Evolutionary conservation across 1,140 invertebrate species (phyloP), one percentile per base, ranked within the genome.

Genomic region (Drosophila obscura): DNA sequence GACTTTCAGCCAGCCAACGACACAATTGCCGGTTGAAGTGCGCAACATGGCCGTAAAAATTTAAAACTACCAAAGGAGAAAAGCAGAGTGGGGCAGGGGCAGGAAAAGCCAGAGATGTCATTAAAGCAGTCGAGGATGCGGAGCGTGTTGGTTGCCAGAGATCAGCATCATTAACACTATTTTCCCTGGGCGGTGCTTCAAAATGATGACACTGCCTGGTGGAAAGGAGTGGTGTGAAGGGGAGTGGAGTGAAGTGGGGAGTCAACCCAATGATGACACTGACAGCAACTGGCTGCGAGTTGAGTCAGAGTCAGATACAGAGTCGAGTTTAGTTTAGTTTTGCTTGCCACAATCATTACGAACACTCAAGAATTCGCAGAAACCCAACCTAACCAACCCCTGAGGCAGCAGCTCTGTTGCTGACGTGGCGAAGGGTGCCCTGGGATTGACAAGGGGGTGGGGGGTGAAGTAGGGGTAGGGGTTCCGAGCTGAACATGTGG

Each of bases 101-200:
- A 48, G 16, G n/a, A 62, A 63, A 72, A 28, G 26, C 8, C 31
- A 39, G 35, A 35, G 6, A 41, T 63, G 75, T 76, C 83, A 83
- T 87, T 88, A 83, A 87, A 55, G 67, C 64, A 88, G 79, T 87
- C 65, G 65, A 76, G 55, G 50, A 65, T 74, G 66, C 50, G 71
- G 76, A 59, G 78, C 83, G 78, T 72, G 78, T 75, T 39, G 35
- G 35, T 13, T 39, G 78, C 78, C 55, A 52, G 74, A 87, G 83
- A 88, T 83, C 82, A 88, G 79, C 83, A 87, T 87, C 83, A 87
- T 87, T 87, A 87, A 83, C 79, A 87, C 83, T 87, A 87, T 83
- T 87, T 87, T 87, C 83, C 83, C 83, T 64, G 79, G 83, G 75
- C 77, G 76, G 79, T 88, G 62, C 83, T 87, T 88, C 79, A 79